Conservation (phyloP, 2,113 vertebrate species). For the Struthidea cinerea region DNA sequence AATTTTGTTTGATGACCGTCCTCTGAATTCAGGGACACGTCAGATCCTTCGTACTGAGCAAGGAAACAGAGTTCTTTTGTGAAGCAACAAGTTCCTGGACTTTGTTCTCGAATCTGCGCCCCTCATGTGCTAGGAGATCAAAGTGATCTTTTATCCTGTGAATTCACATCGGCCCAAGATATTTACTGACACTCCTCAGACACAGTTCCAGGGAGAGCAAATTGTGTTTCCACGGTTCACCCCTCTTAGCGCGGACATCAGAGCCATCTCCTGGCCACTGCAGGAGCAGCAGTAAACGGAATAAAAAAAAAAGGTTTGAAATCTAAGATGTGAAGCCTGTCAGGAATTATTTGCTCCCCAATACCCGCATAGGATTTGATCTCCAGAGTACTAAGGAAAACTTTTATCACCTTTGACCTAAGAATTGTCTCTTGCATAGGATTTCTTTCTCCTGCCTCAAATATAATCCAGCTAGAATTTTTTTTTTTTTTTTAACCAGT, state of each 20-base stretch:
- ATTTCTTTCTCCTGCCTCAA: neutral
- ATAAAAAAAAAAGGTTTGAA: neutral
- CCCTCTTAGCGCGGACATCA: neutral
- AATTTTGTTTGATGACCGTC: neutral
- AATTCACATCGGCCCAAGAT: neutral
- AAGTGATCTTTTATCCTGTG: neutral
- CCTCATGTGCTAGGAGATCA: neutral
- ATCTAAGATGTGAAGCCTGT: neutral
- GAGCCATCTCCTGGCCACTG: slow-evolving; percentile 46
- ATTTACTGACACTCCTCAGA: neutral
- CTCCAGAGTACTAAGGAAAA: neutral
- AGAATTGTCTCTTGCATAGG: neutral
- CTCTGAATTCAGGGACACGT: neutral
- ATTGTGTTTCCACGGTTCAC: accelerated
- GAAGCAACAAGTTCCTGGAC: neutral
- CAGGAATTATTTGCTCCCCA: neutral
- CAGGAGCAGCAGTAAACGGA: neutral
- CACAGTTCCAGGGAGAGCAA: neutral
- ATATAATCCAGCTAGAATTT: neutral
- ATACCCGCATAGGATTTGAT: neutral
- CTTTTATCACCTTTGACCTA: neutral
- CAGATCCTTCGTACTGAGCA: neutral
- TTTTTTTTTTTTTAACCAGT: neutral
- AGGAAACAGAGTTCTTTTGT: neutral
- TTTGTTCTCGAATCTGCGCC: slow-evolving; percentile 20